These are phyloP conservation scores for Monochamus alternatus DNA, from an alignment of 2,888 invertebrate genomes.

Conservation along the genomic window DNA sequence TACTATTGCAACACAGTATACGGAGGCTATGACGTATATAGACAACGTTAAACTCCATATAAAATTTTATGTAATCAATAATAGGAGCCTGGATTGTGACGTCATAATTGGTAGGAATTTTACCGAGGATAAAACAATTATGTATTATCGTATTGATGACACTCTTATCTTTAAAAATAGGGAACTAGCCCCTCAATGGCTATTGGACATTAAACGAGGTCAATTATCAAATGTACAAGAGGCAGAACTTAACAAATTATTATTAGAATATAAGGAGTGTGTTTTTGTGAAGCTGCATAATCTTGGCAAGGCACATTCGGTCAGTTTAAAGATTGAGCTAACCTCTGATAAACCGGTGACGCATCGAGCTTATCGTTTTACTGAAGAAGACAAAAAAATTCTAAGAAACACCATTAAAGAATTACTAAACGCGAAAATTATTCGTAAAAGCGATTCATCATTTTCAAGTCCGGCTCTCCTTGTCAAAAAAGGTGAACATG, in stretches of 20 bases:
- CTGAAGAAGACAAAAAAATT: slow-evolving; percentile 40
- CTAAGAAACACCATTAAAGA: slow-evolving; percentile 33
- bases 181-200: neutral
- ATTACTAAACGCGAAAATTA: slow-evolving; percentile 38
- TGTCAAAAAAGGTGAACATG: slow-evolving; percentile 39
- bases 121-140: slow-evolving; percentile 11
- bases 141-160: neutral
- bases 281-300: neutral
- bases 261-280: neutral
- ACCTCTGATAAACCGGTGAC: neutral
- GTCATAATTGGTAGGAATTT: slow-evolving; percentile 26
- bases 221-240: neutral
- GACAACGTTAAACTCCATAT: slow-evolving; percentile 7
- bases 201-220: neutral
- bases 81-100: slow-evolving; percentile 1
- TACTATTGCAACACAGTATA: neutral
- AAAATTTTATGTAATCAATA: slow-evolving; percentile 16
- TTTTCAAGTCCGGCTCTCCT: slow-evolving; percentile 41
- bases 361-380: slow-evolving; percentile 8
- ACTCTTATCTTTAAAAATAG: neutral
- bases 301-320: slow-evolving; percentile 2
- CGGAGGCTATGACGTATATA: neutral
- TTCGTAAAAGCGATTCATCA: slow-evolving; percentile 38
- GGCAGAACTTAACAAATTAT: neutral
- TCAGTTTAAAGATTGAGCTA: neutral